Conservation (phyloP, 2,113 vertebrate genomes). For the Rhizomys pruinosus region DNA sequence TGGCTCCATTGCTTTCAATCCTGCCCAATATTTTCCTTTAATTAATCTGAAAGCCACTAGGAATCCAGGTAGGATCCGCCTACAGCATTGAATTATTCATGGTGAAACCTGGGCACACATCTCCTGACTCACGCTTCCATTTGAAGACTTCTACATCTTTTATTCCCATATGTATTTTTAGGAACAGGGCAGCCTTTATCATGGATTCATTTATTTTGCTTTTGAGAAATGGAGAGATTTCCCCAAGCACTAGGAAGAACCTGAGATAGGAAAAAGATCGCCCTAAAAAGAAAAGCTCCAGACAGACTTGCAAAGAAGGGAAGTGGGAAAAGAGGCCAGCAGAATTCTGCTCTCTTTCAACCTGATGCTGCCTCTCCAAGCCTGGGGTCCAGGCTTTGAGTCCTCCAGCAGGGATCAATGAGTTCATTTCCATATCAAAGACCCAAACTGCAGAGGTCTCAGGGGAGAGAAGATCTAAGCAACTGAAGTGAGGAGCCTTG, state of each 20-base stretch:
- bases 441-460: not conserved
- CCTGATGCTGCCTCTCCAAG: constrained; percentile 42
- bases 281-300: constrained; percentile 70
- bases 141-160: constrained; percentile 18
- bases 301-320: constrained; percentile 59
- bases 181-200: not conserved
- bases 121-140: not conserved
- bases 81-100: constrained; percentile 49
- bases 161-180: constrained; percentile 22
- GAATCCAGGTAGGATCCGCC: not conserved
- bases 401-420: constrained; percentile 39
- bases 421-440: constrained; percentile 75
- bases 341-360: constrained; percentile 66
- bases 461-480: not conserved
- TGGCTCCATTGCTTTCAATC: not conserved
- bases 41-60: not conserved
- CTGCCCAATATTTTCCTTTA: not conserved
- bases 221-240: constrained; percentile 62
- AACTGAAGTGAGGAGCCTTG: not conserved
- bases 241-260: constrained; percentile 58
- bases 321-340: constrained; percentile 60
- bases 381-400: not conserved
- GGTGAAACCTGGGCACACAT: not conserved
- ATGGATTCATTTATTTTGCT: constrained; percentile 70
- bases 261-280: constrained; percentile 61